Evolutionary conservation across 2,888 invertebrate genomes (phyloP), one percentile per base, ranked within the genome.

Genomic region (Cancer borealis): DNA sequence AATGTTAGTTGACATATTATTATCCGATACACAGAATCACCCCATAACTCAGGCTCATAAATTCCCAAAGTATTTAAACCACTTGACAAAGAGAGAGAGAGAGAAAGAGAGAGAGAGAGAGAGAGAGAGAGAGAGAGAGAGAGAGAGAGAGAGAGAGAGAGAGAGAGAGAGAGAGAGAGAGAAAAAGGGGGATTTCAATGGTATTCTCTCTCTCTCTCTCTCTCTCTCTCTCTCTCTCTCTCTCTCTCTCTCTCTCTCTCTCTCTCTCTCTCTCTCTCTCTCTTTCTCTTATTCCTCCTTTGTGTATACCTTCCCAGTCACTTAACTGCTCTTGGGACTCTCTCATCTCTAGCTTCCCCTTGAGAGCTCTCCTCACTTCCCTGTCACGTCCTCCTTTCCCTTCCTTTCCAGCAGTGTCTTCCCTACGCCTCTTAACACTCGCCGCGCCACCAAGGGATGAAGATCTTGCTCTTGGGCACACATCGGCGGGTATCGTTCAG

Each of bases 141-240:
- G 54, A 54, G 54, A 8, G 54, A 12, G 12, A 12, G 8, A 10
- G 54, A 12, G 54, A 54, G 54, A 8, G 54, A 12, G 12, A 12
- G 8, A 10, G 54, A 12, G 54, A 54, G 10, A 12, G 54, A 12
- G 12, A 12, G 60, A 60, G 21, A 60, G 21, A 60, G 21, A 21
- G 60, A 60, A 3, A 21, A 60, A 21, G 21, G 60, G 21, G 21
- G 21, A 21, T 21, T 3, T 21, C 4, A 21, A 1, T 0, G 21
- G 0, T 3, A 60, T 21, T 21, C 14, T 87, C 45, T n/a, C 14
- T 3, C 17, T 87, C 87, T 87, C 87, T 87, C 87, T 45, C 45
- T 45, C 87, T 87, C 87, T 45, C 45, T 45, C 87, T 87, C 87
- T 30, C 45, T 45, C 87, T 87, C 87, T 45, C 45, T 45, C 39